A percentile compares a stretch with the other conserved stretches of the same genome.
Conservation (phyloP, 2,797 vertebrate genomes). For the Mus caroli region DNA sequence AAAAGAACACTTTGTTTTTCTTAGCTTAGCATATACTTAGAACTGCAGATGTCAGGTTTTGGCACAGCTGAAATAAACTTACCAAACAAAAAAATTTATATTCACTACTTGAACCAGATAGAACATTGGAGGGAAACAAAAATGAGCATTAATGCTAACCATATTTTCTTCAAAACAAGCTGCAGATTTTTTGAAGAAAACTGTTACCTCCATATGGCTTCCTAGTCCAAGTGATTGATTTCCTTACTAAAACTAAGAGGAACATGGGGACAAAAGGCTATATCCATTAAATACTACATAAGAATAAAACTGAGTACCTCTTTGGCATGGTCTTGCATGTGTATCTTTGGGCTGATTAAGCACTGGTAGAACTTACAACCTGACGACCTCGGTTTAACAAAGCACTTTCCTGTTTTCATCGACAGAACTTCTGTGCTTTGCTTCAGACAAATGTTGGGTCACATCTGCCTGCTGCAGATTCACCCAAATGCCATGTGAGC, state of each 20-base stretch:
- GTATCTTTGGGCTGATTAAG: not conserved
- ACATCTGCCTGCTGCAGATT: not conserved
- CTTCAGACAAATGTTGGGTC: not conserved
- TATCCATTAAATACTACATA: not conserved
- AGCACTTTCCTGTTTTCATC: not conserved
- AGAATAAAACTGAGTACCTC: not conserved
- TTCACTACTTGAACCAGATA: conserved; percentile 69
- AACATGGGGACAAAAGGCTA: not conserved
- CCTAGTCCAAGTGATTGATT: conserved; percentile 21
- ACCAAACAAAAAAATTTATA: conserved; percentile 70
- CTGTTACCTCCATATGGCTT: conserved; percentile 43
- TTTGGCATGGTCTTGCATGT: not conserved
- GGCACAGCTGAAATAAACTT: conserved; percentile 66
- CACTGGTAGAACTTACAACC: not conserved
- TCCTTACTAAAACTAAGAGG: conserved; percentile 36
- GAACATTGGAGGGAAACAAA: conserved; percentile 58
- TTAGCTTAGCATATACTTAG: conserved; percentile 67
- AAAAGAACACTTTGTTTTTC: conserved; percentile 75
- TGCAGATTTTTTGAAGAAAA: conserved; percentile 15
- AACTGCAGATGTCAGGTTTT: conserved; percentile 69
- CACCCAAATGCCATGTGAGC: not conserved
- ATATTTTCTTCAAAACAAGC: conserved; percentile 69
- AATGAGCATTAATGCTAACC: conserved; percentile 75
- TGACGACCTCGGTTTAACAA: not conserved
- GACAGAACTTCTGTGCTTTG: not conserved